Percentiles rank a stretch among this genome's conserved stretches.
phyloP scores from a whole-genome alignment of 2,113 vertebrate species.

The Oxyruncus cristatus region DNA sequence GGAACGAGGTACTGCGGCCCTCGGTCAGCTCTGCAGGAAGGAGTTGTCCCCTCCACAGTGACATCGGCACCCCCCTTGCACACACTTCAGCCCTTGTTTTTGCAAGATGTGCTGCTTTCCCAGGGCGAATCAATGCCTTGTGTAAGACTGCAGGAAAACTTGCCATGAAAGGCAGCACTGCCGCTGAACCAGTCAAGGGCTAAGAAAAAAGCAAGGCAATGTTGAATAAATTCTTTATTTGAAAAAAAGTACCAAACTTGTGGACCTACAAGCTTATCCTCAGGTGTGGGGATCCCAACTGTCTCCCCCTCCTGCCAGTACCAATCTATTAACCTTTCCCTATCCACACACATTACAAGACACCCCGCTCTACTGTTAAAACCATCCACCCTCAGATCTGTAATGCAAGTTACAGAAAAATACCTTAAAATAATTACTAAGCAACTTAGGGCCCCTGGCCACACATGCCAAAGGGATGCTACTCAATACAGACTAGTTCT shows the following conservation, averaged over 20 bases:
- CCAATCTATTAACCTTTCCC: not conserved
- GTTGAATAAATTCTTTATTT: not conserved
- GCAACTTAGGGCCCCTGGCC: not conserved
- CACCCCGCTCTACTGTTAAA: not conserved
- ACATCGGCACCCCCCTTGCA: not conserved
- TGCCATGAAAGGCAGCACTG: not conserved
- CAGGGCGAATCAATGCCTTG: not conserved
- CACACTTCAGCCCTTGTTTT: not conserved
- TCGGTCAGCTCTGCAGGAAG: not conserved
- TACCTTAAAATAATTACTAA: not conserved
- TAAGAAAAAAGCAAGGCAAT: not conserved
- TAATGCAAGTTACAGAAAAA: not conserved
- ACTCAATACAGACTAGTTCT: not conserved
- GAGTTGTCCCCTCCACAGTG: not conserved
- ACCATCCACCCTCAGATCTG: not conserved
- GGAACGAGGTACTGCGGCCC: rapidly evolving
- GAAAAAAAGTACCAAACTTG: not conserved
- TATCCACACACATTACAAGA: not conserved
- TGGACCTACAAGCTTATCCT: not conserved
- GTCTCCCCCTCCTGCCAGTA: not conserved
- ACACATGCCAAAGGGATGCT: not conserved
- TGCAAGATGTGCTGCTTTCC: not conserved
- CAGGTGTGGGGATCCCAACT: not conserved
- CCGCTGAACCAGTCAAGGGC: not conserved
- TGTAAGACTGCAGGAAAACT: not conserved